These are phyloP conservation scores for Palaemon carinicauda DNA, from an alignment of 1,140 invertebrate genomes.

Conservation along the genomic window DNA sequence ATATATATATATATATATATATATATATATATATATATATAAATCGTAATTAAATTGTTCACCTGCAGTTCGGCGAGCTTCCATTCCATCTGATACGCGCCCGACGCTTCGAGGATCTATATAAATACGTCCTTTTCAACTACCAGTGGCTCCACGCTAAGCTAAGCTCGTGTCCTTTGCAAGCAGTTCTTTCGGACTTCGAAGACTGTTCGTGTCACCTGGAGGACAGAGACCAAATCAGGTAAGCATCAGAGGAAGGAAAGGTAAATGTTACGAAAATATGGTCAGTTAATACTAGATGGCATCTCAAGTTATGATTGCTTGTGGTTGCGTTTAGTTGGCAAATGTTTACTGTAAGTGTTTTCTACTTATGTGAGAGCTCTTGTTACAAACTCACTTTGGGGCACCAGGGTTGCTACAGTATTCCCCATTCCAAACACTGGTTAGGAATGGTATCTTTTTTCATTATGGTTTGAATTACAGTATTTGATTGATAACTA, in stretches of 20 bases:
- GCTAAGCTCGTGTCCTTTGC: conserved; percentile 91
- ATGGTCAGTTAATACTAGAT: background rate
- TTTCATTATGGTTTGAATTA: too few relatives aligned
- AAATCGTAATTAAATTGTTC: too few relatives aligned
- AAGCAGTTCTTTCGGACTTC: conserved; percentile 92
- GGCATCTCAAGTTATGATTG: background rate
- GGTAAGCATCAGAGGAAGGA: conserved; percentile 65
- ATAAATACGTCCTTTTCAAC: conserved; percentile 94
- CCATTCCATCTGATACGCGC: conserved; percentile 93
- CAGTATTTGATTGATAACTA: too few relatives aligned
- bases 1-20: background rate
- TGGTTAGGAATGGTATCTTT: too few relatives aligned
- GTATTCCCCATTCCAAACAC: too few relatives aligned
- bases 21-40: background rate
- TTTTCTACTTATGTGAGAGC: too few relatives aligned
- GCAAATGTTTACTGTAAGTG: background rate
- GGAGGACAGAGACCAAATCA: conserved; percentile 84
- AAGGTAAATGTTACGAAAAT: background rate
- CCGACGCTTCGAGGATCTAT: conserved; percentile 89
- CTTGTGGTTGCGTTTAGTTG: too few relatives aligned
- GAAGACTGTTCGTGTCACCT: conserved; percentile 89
- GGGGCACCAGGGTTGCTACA: too few relatives aligned
- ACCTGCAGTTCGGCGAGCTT: conserved; percentile 85
- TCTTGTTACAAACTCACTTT: too few relatives aligned
- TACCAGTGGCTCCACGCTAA: conserved; percentile 98